Base-by-base conservation (phyloP, 2,113 vertebrate species). In the Onychostoma macrolepis region DNA sequence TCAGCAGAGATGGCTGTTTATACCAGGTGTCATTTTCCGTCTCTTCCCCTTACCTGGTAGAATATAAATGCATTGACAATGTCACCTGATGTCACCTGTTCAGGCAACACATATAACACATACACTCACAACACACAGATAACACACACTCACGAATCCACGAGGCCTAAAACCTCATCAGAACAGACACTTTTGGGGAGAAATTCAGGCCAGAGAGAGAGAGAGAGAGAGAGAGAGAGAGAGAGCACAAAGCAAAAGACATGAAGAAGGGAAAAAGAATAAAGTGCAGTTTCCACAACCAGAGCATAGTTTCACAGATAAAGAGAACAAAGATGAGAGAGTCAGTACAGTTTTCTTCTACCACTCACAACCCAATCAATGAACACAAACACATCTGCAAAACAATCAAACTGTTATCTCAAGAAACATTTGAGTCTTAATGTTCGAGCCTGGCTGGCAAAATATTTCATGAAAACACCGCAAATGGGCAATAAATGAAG, bases 1-100 rank as follows among this genome's bases (percentile, higher is more conserved):
- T 90, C 87, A 84, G 93, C 92, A 94, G 94, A 93, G 92, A 93
- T 92, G 88, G 90, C 90, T 89, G 90, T 87, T 86, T 80, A 89
- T 85, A 85, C 86, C 92, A 91, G 90, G 91, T 87, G 87, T 4
- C 38, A 87, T 90, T 92, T 91, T 89, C 30, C 11, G 63, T 89
- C 89, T 67, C 84, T 87, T 89, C 48, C 87, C 86, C 19, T 85
- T 50, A 65, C 61, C 88, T 89, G 90, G 90, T 12, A 85, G 86
- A 81, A 74, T 89, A 90, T 88, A 89, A 89, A 88, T 91, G 80
- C 80, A 79, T 88, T 85, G 79, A 90, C 83, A 79, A 33, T 36
- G 85, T 85, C 87, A 53, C 89, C 87, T 88, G 89, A 53, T 33
- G 84, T 85, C 86, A 53, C 89, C 87, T 87, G 89, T 17, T 89